phyloP scores from a whole-genome alignment of 1,140 invertebrate genomes.

The Heliconius himera region DNA sequence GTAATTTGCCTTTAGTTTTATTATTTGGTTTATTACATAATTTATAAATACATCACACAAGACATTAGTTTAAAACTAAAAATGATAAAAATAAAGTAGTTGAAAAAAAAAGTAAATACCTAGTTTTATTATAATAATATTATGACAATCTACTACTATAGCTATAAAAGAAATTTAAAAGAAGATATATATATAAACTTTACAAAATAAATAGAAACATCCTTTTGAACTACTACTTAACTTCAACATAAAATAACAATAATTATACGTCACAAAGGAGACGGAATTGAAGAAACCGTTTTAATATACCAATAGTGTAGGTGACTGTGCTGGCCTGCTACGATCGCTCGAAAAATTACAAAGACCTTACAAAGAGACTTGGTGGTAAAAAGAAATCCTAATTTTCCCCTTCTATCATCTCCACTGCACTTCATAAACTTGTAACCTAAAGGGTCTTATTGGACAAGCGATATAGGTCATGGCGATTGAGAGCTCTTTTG shows the following conservation, averaged over 20 bases:
- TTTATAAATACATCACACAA: too few species aligned
- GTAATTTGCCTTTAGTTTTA: neutral
- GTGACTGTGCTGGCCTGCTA: slow-evolving; percentile 27
- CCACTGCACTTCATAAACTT: slow-evolving; percentile 37
- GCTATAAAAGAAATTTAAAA: neutral
- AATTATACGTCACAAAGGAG: slow-evolving; percentile 10
- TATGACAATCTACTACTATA: neutral
- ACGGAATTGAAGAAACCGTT: slow-evolving; percentile 40
- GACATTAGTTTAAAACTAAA: too few species aligned
- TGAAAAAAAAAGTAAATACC: too few species aligned
- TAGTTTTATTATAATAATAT: too few species aligned
- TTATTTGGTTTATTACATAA: neutral
- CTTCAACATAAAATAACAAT: neutral
- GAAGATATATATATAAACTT: neutral
- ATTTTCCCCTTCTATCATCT: slow-evolving; percentile 39
- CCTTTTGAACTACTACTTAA: slow-evolving; percentile 1
- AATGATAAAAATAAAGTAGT: too few species aligned
- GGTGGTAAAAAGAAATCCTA: slow-evolving; percentile 41
- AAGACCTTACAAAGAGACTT: slow-evolving; percentile 46
- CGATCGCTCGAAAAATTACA: slow-evolving; percentile 45
- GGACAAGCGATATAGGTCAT: slow-evolving; percentile 37
- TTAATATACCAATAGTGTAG: slow-evolving; percentile 42
- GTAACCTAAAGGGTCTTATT: slow-evolving; percentile 40
- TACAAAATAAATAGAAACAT: neutral
- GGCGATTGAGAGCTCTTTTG: slow-evolving; percentile 28